Base-by-base conservation (phyloP, 2,113 vertebrate species). In the Chauna torquata region DNA sequence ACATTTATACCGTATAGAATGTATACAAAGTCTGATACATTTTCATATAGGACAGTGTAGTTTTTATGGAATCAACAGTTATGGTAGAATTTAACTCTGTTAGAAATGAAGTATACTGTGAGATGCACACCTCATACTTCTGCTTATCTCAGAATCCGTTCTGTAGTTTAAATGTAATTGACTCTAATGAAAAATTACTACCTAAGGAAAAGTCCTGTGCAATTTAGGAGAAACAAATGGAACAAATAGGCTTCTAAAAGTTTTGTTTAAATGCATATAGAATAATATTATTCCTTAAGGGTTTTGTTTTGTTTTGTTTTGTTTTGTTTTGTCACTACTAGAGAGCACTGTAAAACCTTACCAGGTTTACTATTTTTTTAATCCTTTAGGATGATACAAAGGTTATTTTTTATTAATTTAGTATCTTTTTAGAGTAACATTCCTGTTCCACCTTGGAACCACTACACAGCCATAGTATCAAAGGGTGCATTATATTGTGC, bases 81-180 rank as follows among this genome's bases (percentile, higher is more conserved):
- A 4, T 27, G 12, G 42, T 34, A 72, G 44, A 84, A 88, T 76
- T 69, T 36, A 47, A 38, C 38, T 47, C n/a, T 81, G 25, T 20
- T 0, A 0, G 42, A 69, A 86, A 65, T 9, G 0, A 87, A 64
- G 11, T 58, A 9, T 25, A 3, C 9, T 64, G 5, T 84, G 16
- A 71, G n/a, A 54, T 3, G 14, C 24, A 42, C 58, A 40, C 12
- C 49, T 42, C 4, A 1, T 81, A n/a, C 27, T 68, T 82, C 42
- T 87, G 23, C 23, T 90, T 32, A 42, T 45, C 12, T 58, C 62
- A 59, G 24, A 14, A 16, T 83, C 69, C 59, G 13, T 85, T 49
- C 30, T 70, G 17, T 61, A 58, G 17, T 54, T 80, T 77, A 80
- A 16, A 50, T 42, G 16, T 66, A 57, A 58, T 50, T 50, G 42